These are phyloP conservation scores for Brienomyrus brachyistius DNA, from an alignment of 2,113 vertebrate genomes.

Conservation along the genomic window DNA sequence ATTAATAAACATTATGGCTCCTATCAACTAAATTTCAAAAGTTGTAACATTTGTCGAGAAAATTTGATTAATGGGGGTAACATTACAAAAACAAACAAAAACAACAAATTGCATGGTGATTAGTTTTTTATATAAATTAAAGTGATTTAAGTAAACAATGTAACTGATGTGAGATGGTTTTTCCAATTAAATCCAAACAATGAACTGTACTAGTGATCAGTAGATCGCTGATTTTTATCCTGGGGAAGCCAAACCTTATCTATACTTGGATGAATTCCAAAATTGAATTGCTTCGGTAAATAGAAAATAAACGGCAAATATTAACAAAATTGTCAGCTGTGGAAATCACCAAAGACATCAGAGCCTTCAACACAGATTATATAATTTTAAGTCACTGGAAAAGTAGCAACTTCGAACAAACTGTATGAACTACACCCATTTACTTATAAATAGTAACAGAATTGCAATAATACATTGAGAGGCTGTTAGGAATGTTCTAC, in stretches of 20 bases:
- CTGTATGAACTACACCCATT: no score
- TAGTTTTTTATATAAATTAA: not conserved
- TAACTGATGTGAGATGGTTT: not conserved
- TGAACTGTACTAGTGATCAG: not conserved
- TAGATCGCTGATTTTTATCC: not conserved
- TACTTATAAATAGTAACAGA: not conserved
- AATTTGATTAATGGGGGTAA: not conserved
- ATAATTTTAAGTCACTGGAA: not conserved
- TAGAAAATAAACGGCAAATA: not conserved
- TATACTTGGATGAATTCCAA: not conserved
- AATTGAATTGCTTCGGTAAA: not conserved
- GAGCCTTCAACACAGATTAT: not conserved
- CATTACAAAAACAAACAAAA: not conserved
- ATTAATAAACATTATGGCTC: not conserved
- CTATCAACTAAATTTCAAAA: not conserved
- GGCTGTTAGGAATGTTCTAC: not conserved
- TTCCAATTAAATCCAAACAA: not conserved
- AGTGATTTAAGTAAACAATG: not conserved
- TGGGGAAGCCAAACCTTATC: not conserved
- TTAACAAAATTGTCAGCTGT: not conserved
- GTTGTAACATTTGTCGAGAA: not conserved
- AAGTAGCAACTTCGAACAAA: not conserved
- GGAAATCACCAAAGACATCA: not conserved
- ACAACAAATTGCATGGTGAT: not conserved
- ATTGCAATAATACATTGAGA: not conserved